Evolutionary conservation across 2,888 invertebrate species (phyloP), one percentile per base, ranked within the genome.

Genomic region (Trissolcus brochymenae): DNA sequence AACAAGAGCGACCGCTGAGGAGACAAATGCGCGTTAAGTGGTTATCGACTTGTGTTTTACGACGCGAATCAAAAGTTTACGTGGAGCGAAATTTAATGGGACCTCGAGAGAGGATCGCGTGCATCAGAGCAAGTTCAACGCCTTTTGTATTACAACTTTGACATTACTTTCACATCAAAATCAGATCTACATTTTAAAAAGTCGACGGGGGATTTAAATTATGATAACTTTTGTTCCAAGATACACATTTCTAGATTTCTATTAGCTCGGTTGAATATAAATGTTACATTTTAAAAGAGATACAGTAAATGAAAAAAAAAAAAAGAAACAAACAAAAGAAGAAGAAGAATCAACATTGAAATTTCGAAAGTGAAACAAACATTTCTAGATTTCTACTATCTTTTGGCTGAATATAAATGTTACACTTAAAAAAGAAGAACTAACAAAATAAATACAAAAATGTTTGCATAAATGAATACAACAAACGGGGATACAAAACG

Each of bases 1-100:
- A 65, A 65, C 54, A 40, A 73, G 41, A 46, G 19, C 53, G 21
- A 21, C 43, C 65, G 49, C 53, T 64, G 35, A 7, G 72, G 57
- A 65, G 64, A 72, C 59, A 73, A 60, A 73, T 66, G 73, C 35
- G 66, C 66, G 73, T 55, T 66, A 73, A 73, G 73, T 73, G 66
- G 66, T 73, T 67, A 74, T 74, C 74, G 66, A 51, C 59, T 57
- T 19, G 61, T 67, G 74, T 43, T 74, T 67, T 67, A 74, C 57
- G 51, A 74, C 51, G 65, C 72, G 46, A 25, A 56, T 17, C 9
- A 67, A 74, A 74, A 74, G 11, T 6, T 35, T 67, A 67, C 74
- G 74, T 66, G 74, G 56, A 17, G 41, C 61, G 74, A 66, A 74
- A 35, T 73, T 66, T 25, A 55, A 59, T 49, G 70, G 41, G 9